Conservation (phyloP, 1,140 invertebrate genomes). For the Drosophila persimilis region DNA sequence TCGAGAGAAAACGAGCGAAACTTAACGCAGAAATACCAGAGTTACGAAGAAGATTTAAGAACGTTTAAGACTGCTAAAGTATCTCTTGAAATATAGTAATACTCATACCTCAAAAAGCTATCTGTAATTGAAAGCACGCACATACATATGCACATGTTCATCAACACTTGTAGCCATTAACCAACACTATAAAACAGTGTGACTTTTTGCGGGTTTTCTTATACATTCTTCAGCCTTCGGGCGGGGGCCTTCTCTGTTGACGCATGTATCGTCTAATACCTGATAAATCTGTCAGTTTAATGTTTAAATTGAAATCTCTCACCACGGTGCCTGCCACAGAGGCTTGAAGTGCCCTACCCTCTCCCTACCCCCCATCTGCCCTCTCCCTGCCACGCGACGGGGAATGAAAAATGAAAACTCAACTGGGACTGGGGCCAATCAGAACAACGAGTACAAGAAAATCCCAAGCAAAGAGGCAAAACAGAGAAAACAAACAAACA, state of each 20-base stretch:
- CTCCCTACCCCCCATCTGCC: no score
- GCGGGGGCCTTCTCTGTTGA: conserved; percentile 41
- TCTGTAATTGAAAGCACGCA: background rate
- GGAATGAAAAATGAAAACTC: conserved; percentile 36
- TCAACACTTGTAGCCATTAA: conserved; percentile 9
- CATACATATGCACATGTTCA: background rate
- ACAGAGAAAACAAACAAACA: conserved; percentile 61
- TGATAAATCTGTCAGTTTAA: conserved; percentile 82
- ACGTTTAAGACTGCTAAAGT: no score
- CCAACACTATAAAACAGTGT: conserved; percentile 16
- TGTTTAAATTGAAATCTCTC: conserved; percentile 82
- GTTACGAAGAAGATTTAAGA: no score
- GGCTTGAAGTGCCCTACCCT: conserved; percentile 24
- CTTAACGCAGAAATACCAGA: background rate
- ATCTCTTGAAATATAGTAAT: no score
- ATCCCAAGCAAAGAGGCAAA: conserved; percentile 3
- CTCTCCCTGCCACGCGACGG: conserved; percentile 19
- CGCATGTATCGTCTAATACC: conserved; percentile 79
- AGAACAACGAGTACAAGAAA: conserved; percentile 18
- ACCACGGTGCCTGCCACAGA: conserved; percentile 49
- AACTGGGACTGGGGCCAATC: conserved; percentile 21
- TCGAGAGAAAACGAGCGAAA: background rate
- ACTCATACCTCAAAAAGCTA: background rate
- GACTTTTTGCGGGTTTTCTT: conserved; percentile 4
- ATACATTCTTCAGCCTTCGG: conserved; percentile 24